Conservation (phyloP, 1,140 invertebrate genomes). For the Xylocopa sonorina region DNA sequence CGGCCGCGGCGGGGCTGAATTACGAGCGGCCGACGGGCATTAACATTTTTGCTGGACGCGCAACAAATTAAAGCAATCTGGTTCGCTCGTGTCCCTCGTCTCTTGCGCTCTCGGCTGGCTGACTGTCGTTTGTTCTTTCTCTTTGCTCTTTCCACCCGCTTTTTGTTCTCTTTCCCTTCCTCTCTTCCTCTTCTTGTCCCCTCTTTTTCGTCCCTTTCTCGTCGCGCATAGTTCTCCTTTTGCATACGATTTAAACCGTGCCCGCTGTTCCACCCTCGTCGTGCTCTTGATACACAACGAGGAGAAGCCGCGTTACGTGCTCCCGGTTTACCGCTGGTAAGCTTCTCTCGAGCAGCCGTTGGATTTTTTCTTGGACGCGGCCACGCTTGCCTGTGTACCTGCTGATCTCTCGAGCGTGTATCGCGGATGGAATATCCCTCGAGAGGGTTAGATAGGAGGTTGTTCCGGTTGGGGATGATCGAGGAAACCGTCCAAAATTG, state of each 20-base stretch:
- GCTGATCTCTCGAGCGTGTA: background rate
- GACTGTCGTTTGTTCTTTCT: constrained; percentile 42
- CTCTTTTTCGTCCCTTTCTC: background rate
- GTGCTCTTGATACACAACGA: constrained; percentile 50
- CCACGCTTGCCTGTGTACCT: constrained; percentile 7
- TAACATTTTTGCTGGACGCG: constrained; percentile 76
- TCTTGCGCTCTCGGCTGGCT: constrained; percentile 48
- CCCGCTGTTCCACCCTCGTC: constrained; percentile 39
- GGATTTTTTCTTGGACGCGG: background rate
- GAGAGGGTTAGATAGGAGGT: background rate
- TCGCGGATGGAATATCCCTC: background rate
- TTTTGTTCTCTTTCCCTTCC: background rate
- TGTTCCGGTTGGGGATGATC: background rate
- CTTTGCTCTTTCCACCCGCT: constrained; percentile 18
- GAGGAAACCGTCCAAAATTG: too few relatives aligned
- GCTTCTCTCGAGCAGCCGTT: background rate
- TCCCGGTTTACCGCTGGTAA: constrained; percentile 1
- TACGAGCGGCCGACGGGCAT: constrained; percentile 75
- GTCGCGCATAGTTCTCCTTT: constrained; percentile 22
- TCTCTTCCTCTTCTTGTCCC: background rate
- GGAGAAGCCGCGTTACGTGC: constrained; percentile 39
- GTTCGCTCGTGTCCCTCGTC: constrained; percentile 68
- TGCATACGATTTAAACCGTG: constrained; percentile 52
- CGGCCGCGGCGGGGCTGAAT: constrained; percentile 66
- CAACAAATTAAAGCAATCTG: constrained; percentile 79